Percentiles rank a stretch among this genome's conserved stretches.
Conservation (phyloP, 2,113 vertebrate species). For the Pterocles gutturalis region DNA sequence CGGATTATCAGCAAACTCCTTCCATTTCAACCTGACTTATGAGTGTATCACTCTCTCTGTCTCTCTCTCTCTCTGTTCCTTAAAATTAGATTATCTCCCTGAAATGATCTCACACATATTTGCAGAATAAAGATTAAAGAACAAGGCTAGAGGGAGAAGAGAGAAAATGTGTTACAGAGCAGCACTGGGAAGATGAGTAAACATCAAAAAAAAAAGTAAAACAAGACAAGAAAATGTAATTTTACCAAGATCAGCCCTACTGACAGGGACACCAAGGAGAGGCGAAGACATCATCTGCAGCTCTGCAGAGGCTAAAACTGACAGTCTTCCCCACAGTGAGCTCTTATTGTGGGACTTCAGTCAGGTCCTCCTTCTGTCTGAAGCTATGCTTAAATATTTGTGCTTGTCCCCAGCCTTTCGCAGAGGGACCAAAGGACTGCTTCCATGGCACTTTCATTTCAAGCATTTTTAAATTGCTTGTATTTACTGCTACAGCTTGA, state of each 20-base stretch:
- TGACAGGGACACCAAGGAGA: neutral
- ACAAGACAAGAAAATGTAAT: neutral
- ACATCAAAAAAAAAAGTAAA: neutral
- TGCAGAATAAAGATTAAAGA: neutral
- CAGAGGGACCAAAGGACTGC: neutral
- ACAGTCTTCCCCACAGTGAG: rapidly evolving
- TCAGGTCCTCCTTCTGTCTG: neutral
- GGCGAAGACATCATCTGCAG: neutral
- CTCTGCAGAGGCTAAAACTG: neutral
- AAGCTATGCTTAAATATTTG: neutral
- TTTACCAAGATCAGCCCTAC: neutral
- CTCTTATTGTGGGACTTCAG: neutral
- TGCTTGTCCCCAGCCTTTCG: neutral
- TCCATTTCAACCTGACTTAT: neutral
- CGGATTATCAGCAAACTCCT: neutral
- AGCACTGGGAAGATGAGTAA: neutral
- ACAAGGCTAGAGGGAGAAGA: neutral
- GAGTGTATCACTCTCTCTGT: neutral
- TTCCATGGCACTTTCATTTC: neutral
- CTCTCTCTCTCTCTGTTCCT: neutral
- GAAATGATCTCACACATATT: neutral
- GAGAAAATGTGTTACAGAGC: neutral
- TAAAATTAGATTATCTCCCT: neutral
- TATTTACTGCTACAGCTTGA: neutral
- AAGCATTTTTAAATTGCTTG: neutral